Conservation (phyloP, 1,140 invertebrate genomes). For the Antheraea pernyi region DNA sequence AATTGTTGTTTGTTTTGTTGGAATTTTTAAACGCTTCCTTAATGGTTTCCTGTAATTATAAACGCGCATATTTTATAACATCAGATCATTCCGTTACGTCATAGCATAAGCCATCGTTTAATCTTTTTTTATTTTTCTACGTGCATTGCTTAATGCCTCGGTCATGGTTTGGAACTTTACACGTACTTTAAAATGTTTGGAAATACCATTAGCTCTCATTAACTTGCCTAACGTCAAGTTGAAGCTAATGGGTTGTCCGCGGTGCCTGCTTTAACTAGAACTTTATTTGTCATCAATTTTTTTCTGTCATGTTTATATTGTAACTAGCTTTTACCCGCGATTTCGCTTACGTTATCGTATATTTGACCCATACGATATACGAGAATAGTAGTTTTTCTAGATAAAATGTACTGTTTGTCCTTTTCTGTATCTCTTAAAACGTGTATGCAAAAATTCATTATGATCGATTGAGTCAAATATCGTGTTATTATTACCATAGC, state of each 20-base stretch:
- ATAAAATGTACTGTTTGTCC: no score
- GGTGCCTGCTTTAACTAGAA: neutral
- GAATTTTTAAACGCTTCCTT: neutral
- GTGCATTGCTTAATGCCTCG: neutral
- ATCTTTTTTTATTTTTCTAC: neutral
- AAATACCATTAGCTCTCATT: slow-evolving; percentile 3
- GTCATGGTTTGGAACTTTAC: neutral
- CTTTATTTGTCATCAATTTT: neutral
- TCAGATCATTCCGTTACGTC: neutral
- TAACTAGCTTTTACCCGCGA: neutral
- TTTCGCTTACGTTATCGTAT: no score
- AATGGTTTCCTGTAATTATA: slow-evolving; percentile 1
- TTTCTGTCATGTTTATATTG: neutral
- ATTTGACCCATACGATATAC: no score
- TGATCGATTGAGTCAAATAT: no score
- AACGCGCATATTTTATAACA: slow-evolving; percentile 3
- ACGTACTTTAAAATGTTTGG: neutral
- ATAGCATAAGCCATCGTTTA: neutral
- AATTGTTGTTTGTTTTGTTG: neutral
- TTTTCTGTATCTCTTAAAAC: no score
- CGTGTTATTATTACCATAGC: no score
- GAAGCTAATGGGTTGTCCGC: neutral
- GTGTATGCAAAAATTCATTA: no score
- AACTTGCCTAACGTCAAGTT: neutral
- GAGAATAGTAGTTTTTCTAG: no score